phyloP scores from a whole-genome alignment of 2,113 vertebrate genomes.

The Myrmecobius fasciatus region DNA sequence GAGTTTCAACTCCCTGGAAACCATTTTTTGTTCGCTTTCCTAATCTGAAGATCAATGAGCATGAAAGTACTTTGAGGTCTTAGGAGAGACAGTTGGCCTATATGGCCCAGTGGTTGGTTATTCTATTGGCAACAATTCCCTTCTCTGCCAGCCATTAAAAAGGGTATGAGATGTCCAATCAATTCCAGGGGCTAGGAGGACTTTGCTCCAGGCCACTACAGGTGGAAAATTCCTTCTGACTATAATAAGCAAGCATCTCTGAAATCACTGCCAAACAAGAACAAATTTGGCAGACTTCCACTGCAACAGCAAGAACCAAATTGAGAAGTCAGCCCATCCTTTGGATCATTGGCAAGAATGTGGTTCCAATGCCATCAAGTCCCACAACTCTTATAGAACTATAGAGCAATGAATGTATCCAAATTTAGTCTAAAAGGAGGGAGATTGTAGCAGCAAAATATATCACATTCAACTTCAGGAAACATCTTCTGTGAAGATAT shows the following conservation, averaged over 20 bases:
- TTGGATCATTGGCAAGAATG: neutral
- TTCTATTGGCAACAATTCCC: neutral
- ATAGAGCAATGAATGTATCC: neutral
- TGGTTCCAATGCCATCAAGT: neutral
- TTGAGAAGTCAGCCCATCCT: slow-evolving; percentile 1
- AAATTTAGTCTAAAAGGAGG: neutral
- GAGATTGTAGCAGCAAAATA: neutral
- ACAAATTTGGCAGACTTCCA: neutral
- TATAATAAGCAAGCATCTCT: neutral
- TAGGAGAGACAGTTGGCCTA: neutral
- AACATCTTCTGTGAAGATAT: neutral
- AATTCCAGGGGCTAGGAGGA: neutral
- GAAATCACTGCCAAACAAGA: neutral
- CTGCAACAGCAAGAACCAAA: neutral
- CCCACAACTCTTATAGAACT: neutral
- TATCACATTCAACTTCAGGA: neutral
- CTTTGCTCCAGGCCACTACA: neutral
- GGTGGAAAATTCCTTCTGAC: neutral
- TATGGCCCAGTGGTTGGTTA: neutral
- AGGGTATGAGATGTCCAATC: neutral
- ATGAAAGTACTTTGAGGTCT: neutral
- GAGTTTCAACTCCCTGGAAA: neutral
- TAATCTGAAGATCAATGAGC: neutral
- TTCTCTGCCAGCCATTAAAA: neutral
- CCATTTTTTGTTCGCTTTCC: neutral